Evolutionary conservation across 2,888 invertebrate genomes (phyloP), one percentile per base, ranked within the genome.

Genomic region (Morpho deidamia): DNA sequence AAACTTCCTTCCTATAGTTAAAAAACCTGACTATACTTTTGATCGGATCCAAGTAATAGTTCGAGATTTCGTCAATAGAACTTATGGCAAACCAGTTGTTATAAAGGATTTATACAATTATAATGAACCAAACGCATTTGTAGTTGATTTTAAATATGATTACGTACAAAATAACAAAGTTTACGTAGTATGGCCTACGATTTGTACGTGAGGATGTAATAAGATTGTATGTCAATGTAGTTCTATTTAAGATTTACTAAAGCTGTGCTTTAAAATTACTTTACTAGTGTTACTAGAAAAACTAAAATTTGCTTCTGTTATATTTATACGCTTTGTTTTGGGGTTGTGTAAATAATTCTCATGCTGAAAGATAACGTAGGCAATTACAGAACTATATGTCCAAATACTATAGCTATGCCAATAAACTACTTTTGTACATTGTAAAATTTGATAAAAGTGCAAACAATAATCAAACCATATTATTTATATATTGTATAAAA

Each of bases 161-260:
- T 35, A 33, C 12, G 41, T 58, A 32, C 53, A 55, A 11, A 48
- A 53, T 38, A 47, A 48, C 9, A 48, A 9, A 38, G 10, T 51
- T 33, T 59, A 56, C 43, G 38, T 63, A 12, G 33, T 63, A 12
- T 63, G 63, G 63, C 59, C 62, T 11, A 54, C 56, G 32, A 32
- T 58, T 11, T 56, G 59, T 47, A 35, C 54, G 34, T 60, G 60
- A 33, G 50, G 53, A 1, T 62, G 55, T 38, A 35, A 44, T 10
- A 45, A 12, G 8, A 12, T 42, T 12, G 55, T 51, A 11, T 56
- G 58, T 49, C 44, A 32, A 32, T 58, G 58, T 54, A 23, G n/a
- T 14, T 11, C 5, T 23, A 23, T 5, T 23, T 23, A 23, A 23
- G 23, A 23, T 23, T 23, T 23, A 5, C 23, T 5, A 23, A 23